Conservation (phyloP, 2,888 invertebrate species). For the Lasioglossum figueresi region DNA sequence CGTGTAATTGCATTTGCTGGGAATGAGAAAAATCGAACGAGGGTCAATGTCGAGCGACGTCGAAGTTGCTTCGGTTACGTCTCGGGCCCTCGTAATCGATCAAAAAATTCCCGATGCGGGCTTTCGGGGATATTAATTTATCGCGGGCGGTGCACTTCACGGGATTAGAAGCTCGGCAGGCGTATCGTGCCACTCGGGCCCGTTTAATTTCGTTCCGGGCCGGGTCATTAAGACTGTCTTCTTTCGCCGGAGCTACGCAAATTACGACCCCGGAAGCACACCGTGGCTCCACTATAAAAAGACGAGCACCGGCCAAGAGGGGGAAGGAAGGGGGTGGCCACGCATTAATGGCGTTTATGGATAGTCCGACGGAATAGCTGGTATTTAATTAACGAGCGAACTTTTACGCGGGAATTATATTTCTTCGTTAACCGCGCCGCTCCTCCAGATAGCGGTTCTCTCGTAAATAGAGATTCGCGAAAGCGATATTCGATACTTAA, state of each 20-base stretch:
- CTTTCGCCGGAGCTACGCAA: constrained; percentile 27
- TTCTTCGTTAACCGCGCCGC: constrained; percentile 22
- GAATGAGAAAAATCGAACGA: not conserved
- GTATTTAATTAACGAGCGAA: constrained; percentile 38
- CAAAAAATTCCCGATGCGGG: constrained; percentile 39
- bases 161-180: constrained; percentile 36
- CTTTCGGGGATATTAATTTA: constrained; percentile 38
- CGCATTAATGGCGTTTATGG: constrained; percentile 41
- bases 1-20: not conserved
- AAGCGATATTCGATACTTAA: not conserved
- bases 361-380: constrained; percentile 16
- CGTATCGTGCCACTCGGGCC: constrained; percentile 21
- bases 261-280: constrained; percentile 18
- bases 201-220: constrained; percentile 35
- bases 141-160: constrained; percentile 41
- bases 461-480: constrained; percentile 15
- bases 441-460: not conserved
- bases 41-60: not conserved
- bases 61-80: not conserved
- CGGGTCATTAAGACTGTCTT: constrained; percentile 41
- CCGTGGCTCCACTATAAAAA: not conserved
- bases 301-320: not conserved
- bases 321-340: not conserved
- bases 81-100: constrained; percentile 36
- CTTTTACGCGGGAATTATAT: constrained; percentile 30